phyloP scores from a whole-genome alignment of 2,888 invertebrate genomes.

The Hesperia comma region DNA sequence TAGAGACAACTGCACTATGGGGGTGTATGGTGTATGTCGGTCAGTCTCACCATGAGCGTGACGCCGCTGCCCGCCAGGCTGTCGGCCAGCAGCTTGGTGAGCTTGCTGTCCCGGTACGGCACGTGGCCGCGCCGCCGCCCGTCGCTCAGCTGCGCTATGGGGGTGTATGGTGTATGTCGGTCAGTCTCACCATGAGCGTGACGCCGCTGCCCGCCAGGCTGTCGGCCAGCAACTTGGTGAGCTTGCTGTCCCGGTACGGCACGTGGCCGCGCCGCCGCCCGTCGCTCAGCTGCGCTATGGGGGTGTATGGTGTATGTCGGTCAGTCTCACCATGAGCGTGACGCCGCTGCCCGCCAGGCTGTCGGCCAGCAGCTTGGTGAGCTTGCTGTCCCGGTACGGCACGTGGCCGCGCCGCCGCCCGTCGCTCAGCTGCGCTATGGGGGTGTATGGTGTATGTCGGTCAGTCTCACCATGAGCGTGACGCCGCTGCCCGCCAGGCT shows the following conservation, averaged over 20 bases:
- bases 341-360: constrained; percentile 97
- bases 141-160: too few species aligned
- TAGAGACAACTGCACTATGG: too few species aligned
- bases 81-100: constrained; percentile 96
- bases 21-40: too few species aligned
- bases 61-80: constrained; percentile 97
- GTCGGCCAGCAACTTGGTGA: constrained; percentile 96
- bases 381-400: constrained; percentile 96
- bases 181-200: constrained; percentile 96
- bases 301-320: background rate
- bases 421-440: constrained; percentile 88
- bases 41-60: constrained; percentile 96
- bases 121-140: constrained; percentile 93
- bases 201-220: constrained; percentile 97
- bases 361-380: constrained; percentile 96
- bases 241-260: constrained; percentile 96
- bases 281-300: constrained; percentile 87
- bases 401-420: constrained; percentile 93
- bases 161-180: too few species aligned
- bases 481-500: constrained; percentile 97
- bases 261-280: constrained; percentile 93
- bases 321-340: constrained; percentile 91
- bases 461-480: constrained; percentile 91
- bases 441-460: background rate
- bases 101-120: constrained; percentile 96